Conservation (phyloP, 2,888 invertebrate species). For the Agonopterix alstromeriana region DNA sequence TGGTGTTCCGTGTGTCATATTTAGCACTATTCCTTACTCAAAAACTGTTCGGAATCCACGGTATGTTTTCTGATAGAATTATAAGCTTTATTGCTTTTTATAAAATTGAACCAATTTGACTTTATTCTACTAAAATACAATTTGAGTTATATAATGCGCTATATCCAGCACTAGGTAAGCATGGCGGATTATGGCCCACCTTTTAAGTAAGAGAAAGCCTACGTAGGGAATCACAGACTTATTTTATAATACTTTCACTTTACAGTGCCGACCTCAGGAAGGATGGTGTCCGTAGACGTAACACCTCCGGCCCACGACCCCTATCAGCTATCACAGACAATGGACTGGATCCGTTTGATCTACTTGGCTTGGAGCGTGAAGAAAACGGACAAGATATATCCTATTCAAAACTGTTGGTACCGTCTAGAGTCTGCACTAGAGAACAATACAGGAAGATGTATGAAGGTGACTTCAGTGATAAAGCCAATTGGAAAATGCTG, state of each 20-base stretch:
- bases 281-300: constrained; percentile 85
- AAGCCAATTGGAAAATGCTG: constrained; percentile 54
- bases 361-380: constrained; percentile 87
- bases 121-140: no score
- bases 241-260: neutral
- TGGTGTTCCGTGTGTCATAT: constrained; percentile 89
- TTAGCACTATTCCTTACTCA: constrained; percentile 91
- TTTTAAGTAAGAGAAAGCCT: no score
- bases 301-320: constrained; percentile 88
- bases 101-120: no score
- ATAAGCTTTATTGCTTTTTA: neutral
- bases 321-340: constrained; percentile 90
- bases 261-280: constrained; percentile 79
- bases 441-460: constrained; percentile 68
- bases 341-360: constrained; percentile 89
- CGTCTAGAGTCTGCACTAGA: constrained; percentile 76
- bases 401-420: constrained; percentile 89
- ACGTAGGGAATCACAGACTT: no score
- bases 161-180: no score
- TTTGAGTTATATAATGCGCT: no score
- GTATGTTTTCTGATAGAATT: constrained; percentile 46
- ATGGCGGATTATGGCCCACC: no score
- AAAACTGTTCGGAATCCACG: constrained; percentile 79
- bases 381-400: constrained; percentile 95
- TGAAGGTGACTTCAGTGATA: constrained; percentile 64